A percentile compares a stretch with the other conserved stretches of the same genome.
Conservation (phyloP, 1,140 invertebrate species). For the Camponotus vicinus region DNA sequence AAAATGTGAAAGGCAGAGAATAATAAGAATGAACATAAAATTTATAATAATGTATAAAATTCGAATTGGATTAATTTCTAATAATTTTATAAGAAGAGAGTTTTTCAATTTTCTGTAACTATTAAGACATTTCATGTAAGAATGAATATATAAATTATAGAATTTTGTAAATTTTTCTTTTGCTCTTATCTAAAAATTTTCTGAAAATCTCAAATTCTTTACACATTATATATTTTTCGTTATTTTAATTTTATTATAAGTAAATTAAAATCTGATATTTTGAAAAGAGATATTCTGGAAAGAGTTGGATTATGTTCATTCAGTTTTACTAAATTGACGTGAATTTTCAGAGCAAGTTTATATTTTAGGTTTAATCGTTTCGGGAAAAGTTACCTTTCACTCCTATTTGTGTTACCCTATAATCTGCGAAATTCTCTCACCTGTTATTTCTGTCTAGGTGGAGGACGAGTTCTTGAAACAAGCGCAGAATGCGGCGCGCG, state of each 20-base stretch:
- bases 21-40: background rate
- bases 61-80: background rate
- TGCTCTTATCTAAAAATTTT: background rate
- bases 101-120: background rate
- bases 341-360: background rate
- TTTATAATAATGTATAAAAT: background rate
- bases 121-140: background rate
- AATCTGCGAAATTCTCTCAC: background rate
- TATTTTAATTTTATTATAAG: conserved; percentile 1
- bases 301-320: background rate
- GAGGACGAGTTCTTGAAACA: conserved; percentile 89
- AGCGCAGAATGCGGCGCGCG: conserved; percentile 93
- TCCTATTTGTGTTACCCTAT: background rate
- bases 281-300: background rate
- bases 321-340: background rate
- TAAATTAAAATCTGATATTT: background rate
- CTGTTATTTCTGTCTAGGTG: conserved; percentile 73
- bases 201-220: background rate
- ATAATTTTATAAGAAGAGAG: background rate
- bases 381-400: conserved; percentile 1
- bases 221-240: background rate
- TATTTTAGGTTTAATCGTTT: background rate
- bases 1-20: background rate
- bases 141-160: background rate
- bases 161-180: background rate